Percentiles rank a stretch among this genome's conserved stretches.
phyloP scores from a whole-genome alignment of 2,113 vertebrate genomes.

The Hemicordylus capensis region DNA sequence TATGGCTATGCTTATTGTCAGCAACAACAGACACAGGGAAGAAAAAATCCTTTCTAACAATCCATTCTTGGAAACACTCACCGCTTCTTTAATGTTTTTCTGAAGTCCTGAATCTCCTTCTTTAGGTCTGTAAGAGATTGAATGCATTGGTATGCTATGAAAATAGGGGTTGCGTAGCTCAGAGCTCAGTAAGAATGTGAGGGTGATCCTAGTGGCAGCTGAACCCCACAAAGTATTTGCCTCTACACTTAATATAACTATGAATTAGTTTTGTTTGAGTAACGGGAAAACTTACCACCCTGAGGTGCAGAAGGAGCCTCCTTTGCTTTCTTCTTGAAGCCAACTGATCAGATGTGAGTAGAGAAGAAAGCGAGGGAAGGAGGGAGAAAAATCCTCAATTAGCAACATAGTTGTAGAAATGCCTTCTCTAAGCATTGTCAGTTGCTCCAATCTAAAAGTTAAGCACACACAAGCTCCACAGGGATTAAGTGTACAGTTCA shows the following conservation, averaged over 20 bases:
- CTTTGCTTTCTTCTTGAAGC: slow-evolving; percentile 83
- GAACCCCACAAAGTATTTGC: neutral
- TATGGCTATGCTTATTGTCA: neutral
- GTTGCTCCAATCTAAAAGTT: neutral
- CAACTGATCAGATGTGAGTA: slow-evolving; percentile 74
- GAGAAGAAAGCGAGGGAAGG: neutral
- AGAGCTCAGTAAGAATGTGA: neutral
- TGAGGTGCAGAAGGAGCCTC: slow-evolving; percentile 67
- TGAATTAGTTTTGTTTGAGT: neutral
- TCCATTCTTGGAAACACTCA: slow-evolving; percentile 57
- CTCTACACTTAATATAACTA: neutral
- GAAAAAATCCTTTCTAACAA: neutral
- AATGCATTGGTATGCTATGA: neutral
- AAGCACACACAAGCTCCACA: neutral
- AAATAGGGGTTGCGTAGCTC: neutral
- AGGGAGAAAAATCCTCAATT: neutral
- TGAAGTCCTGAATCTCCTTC: slow-evolving; percentile 77
- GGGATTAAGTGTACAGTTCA: slow-evolving; percentile 7
- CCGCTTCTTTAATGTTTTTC: slow-evolving; percentile 83
- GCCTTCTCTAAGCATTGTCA: neutral
- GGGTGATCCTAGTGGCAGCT: neutral
- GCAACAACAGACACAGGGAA: neutral
- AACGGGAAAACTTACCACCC: slow-evolving; percentile 64
- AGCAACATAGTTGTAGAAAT: neutral
- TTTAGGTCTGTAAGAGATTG: slow-evolving; percentile 64